These are phyloP conservation scores for Ciona savignyi DNA, from an alignment of 23 tunicate species.

Conservation along the genomic window DNA sequence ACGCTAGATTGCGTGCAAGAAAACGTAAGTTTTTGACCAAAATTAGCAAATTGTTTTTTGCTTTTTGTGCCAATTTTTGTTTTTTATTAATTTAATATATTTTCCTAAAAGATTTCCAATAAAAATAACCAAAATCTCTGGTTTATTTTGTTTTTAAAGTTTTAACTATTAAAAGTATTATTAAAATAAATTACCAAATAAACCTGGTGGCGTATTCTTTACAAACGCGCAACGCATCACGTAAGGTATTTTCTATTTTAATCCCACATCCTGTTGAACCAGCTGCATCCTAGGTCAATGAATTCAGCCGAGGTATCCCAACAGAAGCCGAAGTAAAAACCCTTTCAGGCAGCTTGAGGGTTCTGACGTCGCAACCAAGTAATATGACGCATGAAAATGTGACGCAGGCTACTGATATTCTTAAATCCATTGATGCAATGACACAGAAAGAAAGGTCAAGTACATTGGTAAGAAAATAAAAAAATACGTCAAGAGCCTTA, in stretches of 20 bases:
- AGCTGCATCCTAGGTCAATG: neutral
- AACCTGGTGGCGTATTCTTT: neutral
- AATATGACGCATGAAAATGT: neutral
- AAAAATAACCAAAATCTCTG: neutral
- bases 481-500: too few species aligned
- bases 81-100: too few species aligned
- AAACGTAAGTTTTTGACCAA: neutral
- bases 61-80: neutral
- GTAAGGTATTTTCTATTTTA: neutral
- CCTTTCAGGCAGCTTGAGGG: neutral
- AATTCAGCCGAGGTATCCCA: neutral
- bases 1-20: neutral
- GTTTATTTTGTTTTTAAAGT: too few species aligned
- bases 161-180: too few species aligned
- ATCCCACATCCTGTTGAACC: neutral
- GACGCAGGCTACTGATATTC: neutral
- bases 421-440: neutral
- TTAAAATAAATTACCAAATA: too few species aligned
- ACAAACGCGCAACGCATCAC: too few species aligned
- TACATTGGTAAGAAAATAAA: neutral
- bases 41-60: neutral
- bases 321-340: neutral
- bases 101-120: too few species aligned
- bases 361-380: neutral
- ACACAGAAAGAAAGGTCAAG: neutral